Percentiles rank a stretch among this genome's conserved stretches.
These are phyloP conservation scores for Podilymbus podiceps DNA, from an alignment of 2,113 vertebrate species.

Conservation along the genomic window DNA sequence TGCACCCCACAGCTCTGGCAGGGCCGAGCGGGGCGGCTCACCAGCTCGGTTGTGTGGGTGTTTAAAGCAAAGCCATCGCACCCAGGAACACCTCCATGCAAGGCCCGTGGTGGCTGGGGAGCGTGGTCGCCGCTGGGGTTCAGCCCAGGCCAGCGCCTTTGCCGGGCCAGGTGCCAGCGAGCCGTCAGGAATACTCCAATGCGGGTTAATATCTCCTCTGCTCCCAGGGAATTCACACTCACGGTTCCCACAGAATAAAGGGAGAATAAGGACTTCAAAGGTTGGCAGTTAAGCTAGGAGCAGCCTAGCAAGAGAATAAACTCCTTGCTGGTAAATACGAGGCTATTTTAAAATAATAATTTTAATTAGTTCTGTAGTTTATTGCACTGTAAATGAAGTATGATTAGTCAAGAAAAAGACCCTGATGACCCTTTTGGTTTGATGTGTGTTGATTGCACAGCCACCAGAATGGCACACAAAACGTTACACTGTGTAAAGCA, in stretches of 20 bases:
- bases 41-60: accelerated
- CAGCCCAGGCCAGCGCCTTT: neutral
- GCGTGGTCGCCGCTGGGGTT: neutral
- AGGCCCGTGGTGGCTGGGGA: neutral
- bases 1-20: neutral
- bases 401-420: neutral
- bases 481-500: accelerated
- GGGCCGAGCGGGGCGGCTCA: neutral
- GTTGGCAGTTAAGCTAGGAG: neutral
- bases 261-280: neutral
- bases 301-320: neutral
- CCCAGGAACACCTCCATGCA: neutral
- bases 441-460: neutral
- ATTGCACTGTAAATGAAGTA: neutral
- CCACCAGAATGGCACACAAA: neutral
- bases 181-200: accelerated
- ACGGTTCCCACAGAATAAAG: accelerated
- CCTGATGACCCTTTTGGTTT: neutral
- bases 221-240: neutral
- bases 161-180: accelerated
- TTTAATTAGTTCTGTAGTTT: neutral
- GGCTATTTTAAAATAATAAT: neutral
- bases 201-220: accelerated
- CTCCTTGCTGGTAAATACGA: neutral
- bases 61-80: neutral